These are phyloP conservation scores for Anableps anableps DNA, from an alignment of 2,797 vertebrate genomes.

Conservation along the genomic window DNA sequence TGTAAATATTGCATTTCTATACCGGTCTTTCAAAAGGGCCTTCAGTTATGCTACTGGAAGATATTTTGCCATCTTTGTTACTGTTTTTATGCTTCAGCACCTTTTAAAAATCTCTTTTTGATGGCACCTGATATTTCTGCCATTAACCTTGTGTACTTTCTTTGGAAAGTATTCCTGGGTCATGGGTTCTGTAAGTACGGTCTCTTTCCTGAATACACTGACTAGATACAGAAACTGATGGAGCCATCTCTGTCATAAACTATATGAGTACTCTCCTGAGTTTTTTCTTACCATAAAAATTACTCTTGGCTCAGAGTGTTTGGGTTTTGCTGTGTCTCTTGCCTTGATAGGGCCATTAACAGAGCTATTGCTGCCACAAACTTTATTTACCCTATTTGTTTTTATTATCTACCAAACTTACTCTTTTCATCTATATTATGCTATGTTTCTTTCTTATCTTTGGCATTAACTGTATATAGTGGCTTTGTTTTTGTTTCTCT, in stretches of 20 bases:
- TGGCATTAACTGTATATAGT: background rate
- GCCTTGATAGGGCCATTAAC: background rate
- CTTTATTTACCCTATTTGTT: background rate
- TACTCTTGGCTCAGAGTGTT: background rate
- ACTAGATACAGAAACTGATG: background rate
- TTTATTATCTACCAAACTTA: background rate
- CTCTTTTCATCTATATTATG: background rate
- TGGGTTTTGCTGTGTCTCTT: background rate
- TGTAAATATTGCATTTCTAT: too few species aligned
- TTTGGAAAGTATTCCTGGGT: too few species aligned
- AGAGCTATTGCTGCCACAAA: background rate
- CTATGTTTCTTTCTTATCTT: background rate
- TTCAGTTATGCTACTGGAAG: too few species aligned
- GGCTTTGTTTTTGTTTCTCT: background rate
- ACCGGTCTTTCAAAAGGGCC: too few species aligned
- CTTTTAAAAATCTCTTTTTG: too few species aligned
- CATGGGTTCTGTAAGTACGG: too few species aligned
- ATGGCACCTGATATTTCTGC: too few species aligned
- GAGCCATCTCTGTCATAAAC: background rate
- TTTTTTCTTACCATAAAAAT: background rate
- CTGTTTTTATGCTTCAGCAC: too few species aligned
- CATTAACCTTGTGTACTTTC: too few species aligned
- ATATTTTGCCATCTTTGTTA: too few species aligned
- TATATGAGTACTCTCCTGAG: background rate
- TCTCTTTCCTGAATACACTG: too few species aligned